Evolutionary conservation across 2,113 vertebrate species (phyloP).

Genomic region (Hystrix brachyura): DNA sequence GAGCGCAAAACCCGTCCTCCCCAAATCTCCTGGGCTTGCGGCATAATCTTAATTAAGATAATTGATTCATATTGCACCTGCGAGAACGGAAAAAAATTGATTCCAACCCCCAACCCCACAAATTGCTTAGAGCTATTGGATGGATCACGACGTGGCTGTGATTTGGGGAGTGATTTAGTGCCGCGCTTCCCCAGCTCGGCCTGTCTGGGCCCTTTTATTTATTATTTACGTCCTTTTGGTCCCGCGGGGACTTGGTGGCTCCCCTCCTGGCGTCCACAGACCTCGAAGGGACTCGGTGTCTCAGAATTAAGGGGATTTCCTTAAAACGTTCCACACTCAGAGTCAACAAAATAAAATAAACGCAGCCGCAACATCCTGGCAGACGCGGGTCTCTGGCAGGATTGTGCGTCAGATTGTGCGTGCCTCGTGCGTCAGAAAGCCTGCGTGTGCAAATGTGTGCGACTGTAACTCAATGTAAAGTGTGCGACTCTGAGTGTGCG

Average conservation of each 20-base stretch:
- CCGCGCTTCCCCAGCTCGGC: slow-evolving; percentile 49
- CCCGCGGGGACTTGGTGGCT: not conserved
- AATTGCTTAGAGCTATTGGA: slow-evolving; percentile 89
- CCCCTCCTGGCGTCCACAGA: not conserved
- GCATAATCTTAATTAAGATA: slow-evolving; percentile 94
- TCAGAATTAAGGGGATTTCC: slow-evolving; percentile 14
- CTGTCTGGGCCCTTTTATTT: slow-evolving; percentile 69
- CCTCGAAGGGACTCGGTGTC: not conserved
- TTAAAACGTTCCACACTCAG: not conserved
- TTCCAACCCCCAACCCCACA: slow-evolving; percentile 85
- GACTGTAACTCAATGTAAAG: not conserved
- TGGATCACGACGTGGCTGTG: slow-evolving; percentile 75
- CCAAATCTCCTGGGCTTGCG: slow-evolving; percentile 90
- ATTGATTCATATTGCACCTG: slow-evolving; percentile 95
- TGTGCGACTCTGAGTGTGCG: not conserved
- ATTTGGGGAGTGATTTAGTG: slow-evolving; percentile 90
- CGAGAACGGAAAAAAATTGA: slow-evolving; percentile 87
- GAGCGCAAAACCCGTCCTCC: slow-evolving; percentile 85
- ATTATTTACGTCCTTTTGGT: slow-evolving; percentile 65
- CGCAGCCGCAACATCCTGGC: not conserved
- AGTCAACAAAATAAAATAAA: slow-evolving; percentile 40
- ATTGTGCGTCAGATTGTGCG: not conserved
- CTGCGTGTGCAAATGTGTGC: not conserved
- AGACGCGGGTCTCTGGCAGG: not conserved
- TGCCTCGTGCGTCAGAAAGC: not conserved